Evolutionary conservation across 1,140 invertebrate species (phyloP), one percentile per base, ranked within the genome.

Genomic region (Cylas formicarius): DNA sequence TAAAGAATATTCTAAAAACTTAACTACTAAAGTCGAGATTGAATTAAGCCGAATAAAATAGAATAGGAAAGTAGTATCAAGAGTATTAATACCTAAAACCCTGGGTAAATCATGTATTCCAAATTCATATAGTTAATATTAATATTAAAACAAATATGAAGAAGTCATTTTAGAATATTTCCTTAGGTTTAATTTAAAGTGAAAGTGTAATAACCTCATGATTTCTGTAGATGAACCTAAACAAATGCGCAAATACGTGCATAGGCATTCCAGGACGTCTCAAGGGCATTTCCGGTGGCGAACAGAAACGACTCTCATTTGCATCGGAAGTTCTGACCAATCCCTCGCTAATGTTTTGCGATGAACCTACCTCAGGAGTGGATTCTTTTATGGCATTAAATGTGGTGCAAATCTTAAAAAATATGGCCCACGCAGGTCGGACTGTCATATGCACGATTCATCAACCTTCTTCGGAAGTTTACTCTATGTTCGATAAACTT

Each of bases 401-500:
- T 63, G 87, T 97, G 11, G 80, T 97, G 10, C 81, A 82, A 58
- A 83, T 89, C 48, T 66, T 92, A 45, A 88, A 86, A 68, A 73
- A 77, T 18, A 70, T 88, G 49, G 84, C 91, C 14, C 67, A 74
- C 20, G 83, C 81, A 59, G 90, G 92, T 4, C 92, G 92, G 66
- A 97, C 93, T 0, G 84, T 98, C 24, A 71, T 98, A 16, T 85
- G 84, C 57, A 97, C 93, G 2, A 92, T 98, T 46, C 94, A 97
- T 68, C 94, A 98, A 64, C 95, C 95, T 0, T 92, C 88, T 0
- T 94, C 90, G 0, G 91, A 97, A 63, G 68, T 97, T 0, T 97
- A 88, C 60, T 80, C 83, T 10, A 77, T 97, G 68, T 97, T 98
- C 65, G 88, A 96, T 62, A 87, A 84, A 58, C 72, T 96, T 22